Conservation (phyloP, 1,140 invertebrate species). For the Drosophila truncata region DNA sequence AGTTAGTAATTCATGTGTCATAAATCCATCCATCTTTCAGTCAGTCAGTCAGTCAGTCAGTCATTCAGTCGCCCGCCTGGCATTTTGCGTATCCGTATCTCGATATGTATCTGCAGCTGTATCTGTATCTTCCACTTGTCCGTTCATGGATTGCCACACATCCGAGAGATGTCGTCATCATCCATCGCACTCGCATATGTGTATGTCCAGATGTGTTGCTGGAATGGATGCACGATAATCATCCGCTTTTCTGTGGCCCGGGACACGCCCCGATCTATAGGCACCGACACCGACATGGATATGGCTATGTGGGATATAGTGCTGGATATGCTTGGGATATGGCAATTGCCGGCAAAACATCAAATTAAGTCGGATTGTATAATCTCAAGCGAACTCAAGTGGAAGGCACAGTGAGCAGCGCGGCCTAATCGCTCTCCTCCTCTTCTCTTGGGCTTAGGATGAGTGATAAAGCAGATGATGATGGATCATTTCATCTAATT, state of each 20-base stretch:
- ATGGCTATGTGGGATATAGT: constrained; percentile 12
- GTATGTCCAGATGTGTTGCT: constrained; percentile 10
- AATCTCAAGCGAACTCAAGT: constrained; percentile 53
- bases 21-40: constrained; percentile 76
- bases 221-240: constrained; percentile 35
- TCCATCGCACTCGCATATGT: constrained; percentile 52
- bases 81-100: constrained; percentile 26
- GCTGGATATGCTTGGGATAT: constrained; percentile 12
- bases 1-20: constrained; percentile 80
- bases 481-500: constrained; percentile 42
- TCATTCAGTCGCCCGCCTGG: constrained; percentile 15
- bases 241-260: constrained; percentile 48
- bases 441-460: not conserved
- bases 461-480: constrained; percentile 44
- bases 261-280: constrained; percentile 68
- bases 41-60: constrained; percentile 31
- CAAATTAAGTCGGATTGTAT: constrained; percentile 79
- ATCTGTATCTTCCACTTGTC: constrained; percentile 60
- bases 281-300: constrained; percentile 20
- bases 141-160: constrained; percentile 70
- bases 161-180: constrained; percentile 76
- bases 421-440: constrained; percentile 32
- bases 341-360: constrained; percentile 73
- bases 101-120: constrained; percentile 43
- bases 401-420: constrained; percentile 15